Base-by-base conservation (phyloP, 2,113 vertebrate genomes). In the Xyrauchen texanus region DNA sequence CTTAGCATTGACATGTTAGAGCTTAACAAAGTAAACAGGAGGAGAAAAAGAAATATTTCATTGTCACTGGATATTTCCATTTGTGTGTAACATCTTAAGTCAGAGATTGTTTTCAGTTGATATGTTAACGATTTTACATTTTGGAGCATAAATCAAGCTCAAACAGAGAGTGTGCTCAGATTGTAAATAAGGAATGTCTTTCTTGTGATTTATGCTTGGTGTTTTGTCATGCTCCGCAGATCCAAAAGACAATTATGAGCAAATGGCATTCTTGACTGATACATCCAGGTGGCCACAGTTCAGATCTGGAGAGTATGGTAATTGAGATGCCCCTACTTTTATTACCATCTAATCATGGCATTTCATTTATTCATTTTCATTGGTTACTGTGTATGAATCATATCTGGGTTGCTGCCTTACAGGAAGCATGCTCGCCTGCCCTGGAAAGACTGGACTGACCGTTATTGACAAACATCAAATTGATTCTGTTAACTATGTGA, bases 401-500 rank as follows among this genome's bases (percentile, higher is more conserved):
- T 49, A 52, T 10, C 57, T 73, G 16, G 51, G 8, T 44, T 61
- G 44, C 21, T 3, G 21, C 70, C 13, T 65, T 34, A 69, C 70
- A 81, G 79, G 82, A 62, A 72, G 68, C 57, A 66, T 60, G 34
- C 69, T 47, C 44, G 47, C 45, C 44, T 47, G 16, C 16, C 21
- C 67, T 5, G 45, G 45, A 4, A 57, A 81, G 6, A 9, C 46
- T 10, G 65, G 69, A 3, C 45, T 67, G 52, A 60, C 45, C 6
- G 49, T 63, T 60, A 44, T 12, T 58, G 71, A 85, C 15, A 55
- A 57, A 53, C 49, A 81, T 71, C 75, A 81, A 63, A 87, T 88
- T 4, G 88, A 89, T 76, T 84, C 84, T 52, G 86, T 85, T 52
- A 94, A 92, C 79, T 96, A 96, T 12, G 90, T 94, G 66, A 98